Percentiles rank a stretch among this genome's conserved stretches.
These are phyloP conservation scores for Eleginops maclovinus DNA, from an alignment of 2,113 vertebrate species.

Conservation along the genomic window DNA sequence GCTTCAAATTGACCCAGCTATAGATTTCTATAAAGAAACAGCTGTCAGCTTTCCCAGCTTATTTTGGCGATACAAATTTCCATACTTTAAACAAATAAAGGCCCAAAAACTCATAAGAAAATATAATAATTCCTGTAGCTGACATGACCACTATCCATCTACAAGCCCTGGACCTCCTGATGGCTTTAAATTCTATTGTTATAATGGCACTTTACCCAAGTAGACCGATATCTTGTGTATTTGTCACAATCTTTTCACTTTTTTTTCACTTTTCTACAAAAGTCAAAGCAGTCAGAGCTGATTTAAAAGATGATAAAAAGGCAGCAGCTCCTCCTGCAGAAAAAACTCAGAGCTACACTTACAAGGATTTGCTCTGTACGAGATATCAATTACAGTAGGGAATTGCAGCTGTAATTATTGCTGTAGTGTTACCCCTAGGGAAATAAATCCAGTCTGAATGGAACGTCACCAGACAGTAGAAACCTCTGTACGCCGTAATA, in stretches of 20 bases:
- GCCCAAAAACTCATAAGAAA: background rate
- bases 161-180: background rate
- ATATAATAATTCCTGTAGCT: background rate
- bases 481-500: background rate
- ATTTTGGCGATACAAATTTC: background rate
- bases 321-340: background rate
- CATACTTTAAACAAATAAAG: background rate
- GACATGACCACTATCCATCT: background rate
- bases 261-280: background rate
- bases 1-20: background rate
- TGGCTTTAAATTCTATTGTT: background rate
- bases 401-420: background rate
- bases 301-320: background rate
- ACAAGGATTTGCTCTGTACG: background rate
- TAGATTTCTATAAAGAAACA: background rate
- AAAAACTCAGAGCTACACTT: background rate
- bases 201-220: background rate
- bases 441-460: slow-evolving; percentile 5
- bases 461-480: background rate
- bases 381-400: background rate
- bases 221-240: background rate
- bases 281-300: background rate
- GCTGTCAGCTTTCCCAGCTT: background rate
- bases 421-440: background rate
- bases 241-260: background rate